Evolutionary conservation across 1,140 invertebrate genomes (phyloP), one percentile per base, ranked within the genome.

Genomic region (Ericerus pela): DNA sequence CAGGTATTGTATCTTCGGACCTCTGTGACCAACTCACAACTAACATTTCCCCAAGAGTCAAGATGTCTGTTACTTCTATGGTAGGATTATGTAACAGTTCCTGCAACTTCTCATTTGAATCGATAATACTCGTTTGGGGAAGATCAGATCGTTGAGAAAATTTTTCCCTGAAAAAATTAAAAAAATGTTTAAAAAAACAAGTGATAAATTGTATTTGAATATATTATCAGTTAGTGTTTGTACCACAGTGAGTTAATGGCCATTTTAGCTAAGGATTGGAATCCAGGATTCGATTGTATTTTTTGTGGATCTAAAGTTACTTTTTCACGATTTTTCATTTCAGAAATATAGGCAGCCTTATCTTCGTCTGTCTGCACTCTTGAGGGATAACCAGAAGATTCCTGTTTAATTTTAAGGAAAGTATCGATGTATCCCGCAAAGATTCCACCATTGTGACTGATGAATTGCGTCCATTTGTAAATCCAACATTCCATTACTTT

Each of bases 401-500:
- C 62, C 22, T 66, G 65, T 62, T 70, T 69, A 2, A 66, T 64
- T 62, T 67, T 64, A 51, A 67, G 59, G 61, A 69, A 68, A n/a
- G 28, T 59, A 51, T 67, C 64, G 8, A 68, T 62, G 43, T 66
- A 68, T 4, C 55, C 57, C 0, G 47, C 31, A 54, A 70, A 68
- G 10, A 70, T 52, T 1, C 66, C 66, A 33, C 33, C 47, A 2
- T 24, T 58, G n/a, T n/a, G n/a, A n/a, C 26, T 51, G 30, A 63
- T 57, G 31, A 38, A 60, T 14, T 55, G 51, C 2, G 31, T 51
- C 0, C 58, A 53, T 43, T 66, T n/a, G 54, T 68, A 68, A 28
- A 69, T 58, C 64, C 67, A 72, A 11, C 72, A 63, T 61, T 72
- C 68, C 33, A 58, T 62, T 20, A 71, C 60, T 18, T 66, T 51